A percentile compares a stretch with the other conserved stretches of the same genome.
Conservation (phyloP, 2,113 vertebrate genomes). For the Regulus satrapa region DNA sequence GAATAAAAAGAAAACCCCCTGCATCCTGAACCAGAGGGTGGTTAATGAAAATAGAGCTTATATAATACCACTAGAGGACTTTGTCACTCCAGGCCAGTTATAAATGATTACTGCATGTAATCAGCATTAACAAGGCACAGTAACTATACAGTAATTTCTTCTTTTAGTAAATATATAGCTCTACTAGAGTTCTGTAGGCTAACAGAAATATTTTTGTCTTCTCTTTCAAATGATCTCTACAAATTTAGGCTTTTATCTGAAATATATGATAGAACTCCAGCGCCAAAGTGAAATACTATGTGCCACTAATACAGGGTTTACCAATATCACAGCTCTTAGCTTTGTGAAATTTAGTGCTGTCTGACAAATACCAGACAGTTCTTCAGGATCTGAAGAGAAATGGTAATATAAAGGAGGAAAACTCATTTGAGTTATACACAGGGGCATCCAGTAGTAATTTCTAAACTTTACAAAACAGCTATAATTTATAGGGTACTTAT, state of each 20-base stretch:
- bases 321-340: not conserved
- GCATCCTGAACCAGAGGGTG: not conserved
- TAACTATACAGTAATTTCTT: not conserved
- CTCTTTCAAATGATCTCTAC: not conserved
- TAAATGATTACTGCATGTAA: not conserved
- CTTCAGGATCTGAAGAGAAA: slow-evolving; percentile 4
- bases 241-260: not conserved
- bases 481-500: not conserved
- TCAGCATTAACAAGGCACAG: not conserved
- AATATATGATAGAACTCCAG: not conserved
- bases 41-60: not conserved
- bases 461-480: not conserved
- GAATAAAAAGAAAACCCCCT: not conserved
- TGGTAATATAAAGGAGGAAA: not conserved
- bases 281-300: not conserved
- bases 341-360: not conserved
- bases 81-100: not conserved
- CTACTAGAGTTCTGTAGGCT: not conserved
- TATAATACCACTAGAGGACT: not conserved
- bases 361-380: not conserved
- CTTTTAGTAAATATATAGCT: not conserved
- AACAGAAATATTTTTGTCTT: not conserved
- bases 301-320: not conserved
- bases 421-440: not conserved
- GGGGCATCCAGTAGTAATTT: not conserved